These are phyloP conservation scores for Polyommatus iphigenia DNA, from an alignment of 2,888 invertebrate species.

Conservation along the genomic window DNA sequence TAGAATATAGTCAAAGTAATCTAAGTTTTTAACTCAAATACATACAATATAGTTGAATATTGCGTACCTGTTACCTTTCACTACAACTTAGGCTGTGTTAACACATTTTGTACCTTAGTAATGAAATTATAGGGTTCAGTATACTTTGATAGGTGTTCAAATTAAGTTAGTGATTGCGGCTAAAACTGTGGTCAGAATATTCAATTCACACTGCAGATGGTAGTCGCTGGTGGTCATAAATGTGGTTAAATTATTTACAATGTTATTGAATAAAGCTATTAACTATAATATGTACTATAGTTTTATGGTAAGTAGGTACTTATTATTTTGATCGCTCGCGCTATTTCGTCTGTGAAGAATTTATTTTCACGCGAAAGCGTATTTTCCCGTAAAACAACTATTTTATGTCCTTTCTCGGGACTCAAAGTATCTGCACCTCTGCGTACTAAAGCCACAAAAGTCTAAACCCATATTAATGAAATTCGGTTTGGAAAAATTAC, in stretches of 20 bases:
- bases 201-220: conserved; percentile 37
- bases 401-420: too few relatives aligned
- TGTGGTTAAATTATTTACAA: neutral
- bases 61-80: conserved; percentile 38
- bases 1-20: too few relatives aligned
- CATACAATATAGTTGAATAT: neutral
- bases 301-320: too few relatives aligned
- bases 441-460: too few relatives aligned
- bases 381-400: too few relatives aligned
- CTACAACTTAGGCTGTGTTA: conserved; percentile 9
- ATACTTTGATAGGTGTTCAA: neutral
- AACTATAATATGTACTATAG: neutral
- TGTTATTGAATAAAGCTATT: neutral
- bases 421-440: too few relatives aligned
- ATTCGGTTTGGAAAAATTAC: too few relatives aligned
- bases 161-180: conserved; percentile 31
- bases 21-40: neutral
- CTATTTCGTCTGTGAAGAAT: too few relatives aligned
- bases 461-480: too few relatives aligned
- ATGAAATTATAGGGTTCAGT: neutral
- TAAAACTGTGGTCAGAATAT: conserved; percentile 39
- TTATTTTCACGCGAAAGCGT: too few relatives aligned
- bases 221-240: neutral
- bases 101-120: neutral
- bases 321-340: too few relatives aligned